Base-by-base conservation (phyloP, 2,797 vertebrate species). In the Merluccius polli region DNA sequence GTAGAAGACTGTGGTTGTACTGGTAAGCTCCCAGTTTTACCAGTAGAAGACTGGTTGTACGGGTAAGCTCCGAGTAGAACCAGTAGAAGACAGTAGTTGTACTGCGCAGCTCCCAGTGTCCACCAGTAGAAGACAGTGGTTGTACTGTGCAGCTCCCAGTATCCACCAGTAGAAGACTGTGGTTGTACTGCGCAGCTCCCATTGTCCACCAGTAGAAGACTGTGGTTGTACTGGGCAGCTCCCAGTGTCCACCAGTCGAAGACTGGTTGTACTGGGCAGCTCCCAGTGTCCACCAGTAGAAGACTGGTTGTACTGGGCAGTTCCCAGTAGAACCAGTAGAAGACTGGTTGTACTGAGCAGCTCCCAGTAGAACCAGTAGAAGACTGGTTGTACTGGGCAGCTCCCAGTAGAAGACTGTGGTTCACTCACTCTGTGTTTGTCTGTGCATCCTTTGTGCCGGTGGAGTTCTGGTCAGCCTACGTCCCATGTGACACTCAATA, bases 401-500 rank as follows among this genome's bases (percentile, higher is more conserved):
- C 30, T 69, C 30, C 30, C 30, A 30, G 11, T 69, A 69, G 15
- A 24, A 65, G 59, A 2, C 59, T 1, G 7, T 11, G 21, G 21
- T 27, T 10, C n/a, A n/a, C 11, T 31, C 29, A 29, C n/a, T 67
- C 11, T 30, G 27, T 69, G 27, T 32, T 30, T 16, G 10, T 31
- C 65, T 68, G 18, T 63, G 21, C 27, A 7, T 75, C 10, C 76
- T 32, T 48, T 18, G 48, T 86, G 73, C 38, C 82, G 31, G 73
- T 16, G 35, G 88, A 98, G 97, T 99, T 99, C 92, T 99, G 97
- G 97, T 94, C 95, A 0, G 97, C 89, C 1, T 98, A 91, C 0
- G 92, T 94, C 11, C 94, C 96, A 29, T 99, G 97, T 24, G 89
- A 90, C 0, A 91, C 93, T 2, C 97, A 98, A 91, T 89, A 96